Percentiles rank a stretch among this genome's conserved stretches.
These are phyloP conservation scores for Drosophila fungiperda DNA, from an alignment of 2,888 invertebrate genomes.

Conservation along the genomic window DNA sequence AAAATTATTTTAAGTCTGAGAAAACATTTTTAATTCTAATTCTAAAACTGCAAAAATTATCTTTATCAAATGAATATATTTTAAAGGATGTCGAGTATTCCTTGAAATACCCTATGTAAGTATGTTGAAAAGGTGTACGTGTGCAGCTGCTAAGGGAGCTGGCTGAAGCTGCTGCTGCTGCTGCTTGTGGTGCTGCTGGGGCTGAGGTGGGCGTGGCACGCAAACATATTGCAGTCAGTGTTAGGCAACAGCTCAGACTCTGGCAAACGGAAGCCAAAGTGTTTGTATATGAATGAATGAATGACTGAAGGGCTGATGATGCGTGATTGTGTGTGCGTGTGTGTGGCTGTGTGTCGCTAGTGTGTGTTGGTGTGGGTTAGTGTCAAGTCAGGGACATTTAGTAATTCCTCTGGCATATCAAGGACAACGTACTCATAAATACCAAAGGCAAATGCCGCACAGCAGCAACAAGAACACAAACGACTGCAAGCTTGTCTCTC, in stretches of 20 bases:
- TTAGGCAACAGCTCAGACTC: constrained; percentile 60
- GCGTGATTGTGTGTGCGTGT: constrained; percentile 36
- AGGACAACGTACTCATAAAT: constrained; percentile 82
- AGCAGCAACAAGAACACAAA: constrained; percentile 49
- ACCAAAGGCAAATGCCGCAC: constrained; percentile 78
- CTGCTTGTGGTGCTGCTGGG: constrained; percentile 12
- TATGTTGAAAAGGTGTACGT: constrained; percentile 39
- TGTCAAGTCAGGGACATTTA: constrained; percentile 81
- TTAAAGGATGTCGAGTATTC: neutral
- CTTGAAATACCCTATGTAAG: constrained; percentile 10
- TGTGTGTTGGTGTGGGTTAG: constrained; percentile 65
- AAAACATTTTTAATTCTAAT: neutral
- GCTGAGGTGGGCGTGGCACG: constrained; percentile 58
- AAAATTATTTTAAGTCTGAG: neutral
- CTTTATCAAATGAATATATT: neutral
- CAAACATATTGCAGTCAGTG: constrained; percentile 72
- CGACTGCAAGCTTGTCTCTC: constrained; percentile 56
- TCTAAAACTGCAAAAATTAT: neutral
- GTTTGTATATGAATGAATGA: constrained; percentile 51
- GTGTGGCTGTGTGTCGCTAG: constrained; percentile 11
- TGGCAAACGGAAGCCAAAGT: constrained; percentile 42
- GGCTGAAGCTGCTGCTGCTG: constrained; percentile 10
- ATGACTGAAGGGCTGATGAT: constrained; percentile 65
- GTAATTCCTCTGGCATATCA: constrained; percentile 80
- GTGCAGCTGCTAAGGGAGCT: constrained; percentile 44